Conservation (phyloP, 92 coral and sea anemone species). For the Zoanthus sociatus region DNA sequence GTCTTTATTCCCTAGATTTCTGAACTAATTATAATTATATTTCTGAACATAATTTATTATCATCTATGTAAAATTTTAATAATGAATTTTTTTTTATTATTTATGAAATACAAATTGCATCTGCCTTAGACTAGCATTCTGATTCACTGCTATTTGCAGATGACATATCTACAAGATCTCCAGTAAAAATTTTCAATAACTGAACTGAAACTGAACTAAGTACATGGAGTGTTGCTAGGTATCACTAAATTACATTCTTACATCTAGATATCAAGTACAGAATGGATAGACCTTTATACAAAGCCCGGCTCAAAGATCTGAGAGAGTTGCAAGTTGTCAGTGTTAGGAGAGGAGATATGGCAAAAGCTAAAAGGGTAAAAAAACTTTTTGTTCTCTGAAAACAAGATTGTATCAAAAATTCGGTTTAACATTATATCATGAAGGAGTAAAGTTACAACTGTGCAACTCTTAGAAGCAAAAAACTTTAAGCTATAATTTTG, state of each 20-base stretch:
- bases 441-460: not conserved
- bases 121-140: too few species aligned
- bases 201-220: too few species aligned
- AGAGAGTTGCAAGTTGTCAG: not conserved
- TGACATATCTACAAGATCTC: too few species aligned
- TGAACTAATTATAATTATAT: too few species aligned
- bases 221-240: not conserved
- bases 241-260: not conserved
- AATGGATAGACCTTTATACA: not conserved
- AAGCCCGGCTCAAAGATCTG: not conserved
- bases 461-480: not conserved
- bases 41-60: too few species aligned
- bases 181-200: too few species aligned
- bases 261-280: not conserved
- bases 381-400: not conserved
- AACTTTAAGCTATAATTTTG: not conserved
- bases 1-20: not conserved
- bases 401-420: not conserved
- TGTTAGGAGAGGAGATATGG: not conserved
- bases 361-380: not conserved
- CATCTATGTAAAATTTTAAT: too few species aligned
- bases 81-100: too few species aligned
- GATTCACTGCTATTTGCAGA: too few species aligned
- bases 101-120: too few species aligned
- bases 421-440: not conserved